A percentile compares a stretch with the other conserved stretches of the same genome.
Conservation (phyloP, 2,888 invertebrate genomes). For the Lasioglossum zephyrum region DNA sequence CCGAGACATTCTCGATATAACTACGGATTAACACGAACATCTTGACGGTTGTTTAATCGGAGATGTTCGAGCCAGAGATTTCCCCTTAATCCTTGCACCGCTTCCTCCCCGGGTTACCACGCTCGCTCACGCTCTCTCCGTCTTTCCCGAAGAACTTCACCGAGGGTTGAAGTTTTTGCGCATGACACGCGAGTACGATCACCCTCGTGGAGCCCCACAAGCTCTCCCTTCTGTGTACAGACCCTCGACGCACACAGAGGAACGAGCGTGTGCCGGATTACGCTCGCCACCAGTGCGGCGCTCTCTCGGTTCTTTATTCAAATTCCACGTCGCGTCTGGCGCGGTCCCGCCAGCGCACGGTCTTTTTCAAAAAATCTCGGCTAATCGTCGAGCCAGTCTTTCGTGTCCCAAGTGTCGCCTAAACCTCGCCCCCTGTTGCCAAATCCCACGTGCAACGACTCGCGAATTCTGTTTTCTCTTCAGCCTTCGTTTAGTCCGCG, state of each 20-base stretch:
- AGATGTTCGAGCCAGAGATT: neutral
- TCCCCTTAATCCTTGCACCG: slow-evolving; percentile 49
- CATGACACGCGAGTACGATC: slow-evolving; percentile 80
- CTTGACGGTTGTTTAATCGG: neutral
- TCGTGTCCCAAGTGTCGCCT: neutral
- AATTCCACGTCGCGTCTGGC: slow-evolving; percentile 65
- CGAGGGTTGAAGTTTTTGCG: slow-evolving; percentile 74
- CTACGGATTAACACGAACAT: neutral
- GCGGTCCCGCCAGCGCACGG: slow-evolving; percentile 15
- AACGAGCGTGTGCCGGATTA: slow-evolving; percentile 35
- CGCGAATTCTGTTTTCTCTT: neutral
- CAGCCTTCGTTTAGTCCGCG: neutral
- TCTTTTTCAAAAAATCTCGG: slow-evolving; percentile 10
- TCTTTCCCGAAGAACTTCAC: slow-evolving; percentile 46
- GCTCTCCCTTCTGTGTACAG: slow-evolving; percentile 48
- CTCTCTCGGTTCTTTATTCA: slow-evolving; percentile 73
- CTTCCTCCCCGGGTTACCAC: neutral
- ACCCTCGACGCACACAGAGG: slow-evolving; percentile 36
- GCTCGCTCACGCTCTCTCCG: neutral
- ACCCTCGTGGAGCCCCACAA: slow-evolving; percentile 73
- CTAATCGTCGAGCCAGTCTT: slow-evolving; percentile 26
- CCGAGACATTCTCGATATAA: neutral
- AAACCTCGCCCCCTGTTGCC: neutral
- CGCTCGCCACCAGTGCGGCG: slow-evolving; percentile 42
- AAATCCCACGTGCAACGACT: neutral